Evolutionary conservation across 2,797 vertebrate species (phyloP).

Genomic region (Acomys russatus): DNA sequence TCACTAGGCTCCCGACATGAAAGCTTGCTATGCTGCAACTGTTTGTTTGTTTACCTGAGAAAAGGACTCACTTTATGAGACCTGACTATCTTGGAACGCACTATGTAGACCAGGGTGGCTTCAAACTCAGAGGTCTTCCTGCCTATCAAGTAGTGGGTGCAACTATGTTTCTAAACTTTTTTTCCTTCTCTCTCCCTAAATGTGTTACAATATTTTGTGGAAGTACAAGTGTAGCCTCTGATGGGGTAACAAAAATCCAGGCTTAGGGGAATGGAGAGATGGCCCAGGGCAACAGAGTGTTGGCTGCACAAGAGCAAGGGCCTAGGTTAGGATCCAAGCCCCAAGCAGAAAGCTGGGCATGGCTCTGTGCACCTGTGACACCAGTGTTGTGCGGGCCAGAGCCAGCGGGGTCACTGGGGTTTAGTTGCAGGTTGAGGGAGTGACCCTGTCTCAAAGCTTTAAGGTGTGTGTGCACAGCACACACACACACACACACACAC

Average conservation of each 20-base stretch:
- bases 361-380: neutral
- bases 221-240: neutral
- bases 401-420: neutral
- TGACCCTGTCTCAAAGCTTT: neutral
- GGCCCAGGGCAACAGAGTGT: neutral
- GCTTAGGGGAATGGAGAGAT: neutral
- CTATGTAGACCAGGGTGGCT: neutral
- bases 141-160: neutral
- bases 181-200: neutral
- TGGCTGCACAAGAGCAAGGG: neutral
- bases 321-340: neutral
- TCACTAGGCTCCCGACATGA: neutral
- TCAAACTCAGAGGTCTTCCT: neutral
- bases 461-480: neutral
- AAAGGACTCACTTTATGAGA: neutral
- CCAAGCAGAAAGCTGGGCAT: neutral
- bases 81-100: neutral
- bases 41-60: neutral
- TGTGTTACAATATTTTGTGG: conserved; percentile 1
- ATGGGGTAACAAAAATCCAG: neutral
- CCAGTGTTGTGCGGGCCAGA: neutral
- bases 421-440: too few species aligned
- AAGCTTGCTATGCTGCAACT: neutral
- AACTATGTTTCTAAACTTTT: neutral
- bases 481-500: too few species aligned